Evolutionary conservation across 2,888 invertebrate species (phyloP).

Genomic region (Sialis lutaria): DNA sequence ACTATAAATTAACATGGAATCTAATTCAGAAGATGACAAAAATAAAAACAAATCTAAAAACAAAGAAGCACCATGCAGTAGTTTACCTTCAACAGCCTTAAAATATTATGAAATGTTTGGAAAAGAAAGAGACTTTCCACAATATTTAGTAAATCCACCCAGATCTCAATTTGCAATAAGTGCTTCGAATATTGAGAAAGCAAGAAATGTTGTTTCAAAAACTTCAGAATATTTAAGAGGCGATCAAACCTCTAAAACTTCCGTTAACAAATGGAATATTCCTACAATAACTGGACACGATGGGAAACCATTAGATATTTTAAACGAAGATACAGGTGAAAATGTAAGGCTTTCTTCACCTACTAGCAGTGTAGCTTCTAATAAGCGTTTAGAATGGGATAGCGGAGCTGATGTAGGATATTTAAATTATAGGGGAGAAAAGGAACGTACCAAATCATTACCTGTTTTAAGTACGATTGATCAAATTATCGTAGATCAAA

Average conservation of each 20-base stretch:
- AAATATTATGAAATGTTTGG: constrained; percentile 55
- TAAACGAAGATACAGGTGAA: constrained; percentile 4
- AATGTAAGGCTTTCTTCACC: constrained; percentile 31
- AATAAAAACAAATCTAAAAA: too few species aligned
- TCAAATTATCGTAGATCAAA: constrained; percentile 7
- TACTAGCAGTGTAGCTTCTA: constrained; percentile 55
- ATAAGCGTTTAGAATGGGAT: constrained; percentile 71
- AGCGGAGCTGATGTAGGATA: constrained; percentile 78
- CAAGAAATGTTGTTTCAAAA: too few species aligned
- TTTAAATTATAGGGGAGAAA: constrained; percentile 21
- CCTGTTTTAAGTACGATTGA: constrained; percentile 6
- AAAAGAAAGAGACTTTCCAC: constrained; percentile 44
- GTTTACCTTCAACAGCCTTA: constrained; percentile 17
- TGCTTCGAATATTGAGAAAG: too few species aligned
- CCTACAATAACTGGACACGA: constrained; percentile 23
- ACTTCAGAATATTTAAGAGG: not conserved
- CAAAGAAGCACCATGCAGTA: not conserved
- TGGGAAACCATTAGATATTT: not conserved
- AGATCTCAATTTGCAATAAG: too few species aligned
- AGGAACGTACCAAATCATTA: constrained; percentile 16
- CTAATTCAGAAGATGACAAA: too few species aligned
- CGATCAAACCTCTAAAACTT: not conserved
- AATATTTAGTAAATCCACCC: constrained; percentile 30
- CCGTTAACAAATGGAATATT: constrained; percentile 19
- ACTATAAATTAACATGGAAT: too few species aligned